Evolutionary conservation across 2,113 vertebrate genomes (phyloP), one percentile per base, ranked within the genome.

Genomic region (Grammomys dolichurus): DNA sequence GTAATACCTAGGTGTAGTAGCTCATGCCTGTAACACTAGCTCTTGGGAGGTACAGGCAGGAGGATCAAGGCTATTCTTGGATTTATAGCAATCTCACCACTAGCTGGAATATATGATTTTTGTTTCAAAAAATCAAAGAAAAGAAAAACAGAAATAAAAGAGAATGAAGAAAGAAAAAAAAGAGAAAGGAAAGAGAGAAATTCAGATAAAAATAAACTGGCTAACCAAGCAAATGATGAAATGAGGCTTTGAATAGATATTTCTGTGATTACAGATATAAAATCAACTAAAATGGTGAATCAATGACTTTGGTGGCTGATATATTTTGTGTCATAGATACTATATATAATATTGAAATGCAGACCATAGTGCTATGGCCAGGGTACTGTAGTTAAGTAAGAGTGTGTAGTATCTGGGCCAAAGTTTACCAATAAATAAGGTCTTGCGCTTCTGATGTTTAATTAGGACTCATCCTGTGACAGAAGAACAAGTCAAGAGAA

Each of bases 221-320:
- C 7, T 8, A 65, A 65, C 46, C n/a, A 65, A 85, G 3, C 60
- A 90, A 82, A 51, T 19, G 58, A n/a, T 0, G 36, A n/a, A 89
- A 14, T 22, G 58, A 76, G 67, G 46, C 56, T 94, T 24, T 11
- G 65, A 90, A 40, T 58, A n/a, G 51, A 26, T 40, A 26, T 48
- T 48, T 93, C 54, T 46, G 46, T 90, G 48, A 90, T 3, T 94
- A 60, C 93, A 80, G 77, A 80, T 80, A 80, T 51, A 85, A 97
- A 93, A 67, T 6, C 26, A 80, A 89, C 70, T 36, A 43, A 40
- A 65, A 88, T 69, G 36, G 19, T 7, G 11, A 1, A 76, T 3
- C 40, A 51, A 5, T 65, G 58, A 54, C 84, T 58, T 28, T 36
- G 24, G 43, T 31, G 28, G 26, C 46, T 40, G 40, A 43, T 85